Base-by-base conservation (phyloP, 2,113 vertebrate genomes). In the Mirza zaza region DNA sequence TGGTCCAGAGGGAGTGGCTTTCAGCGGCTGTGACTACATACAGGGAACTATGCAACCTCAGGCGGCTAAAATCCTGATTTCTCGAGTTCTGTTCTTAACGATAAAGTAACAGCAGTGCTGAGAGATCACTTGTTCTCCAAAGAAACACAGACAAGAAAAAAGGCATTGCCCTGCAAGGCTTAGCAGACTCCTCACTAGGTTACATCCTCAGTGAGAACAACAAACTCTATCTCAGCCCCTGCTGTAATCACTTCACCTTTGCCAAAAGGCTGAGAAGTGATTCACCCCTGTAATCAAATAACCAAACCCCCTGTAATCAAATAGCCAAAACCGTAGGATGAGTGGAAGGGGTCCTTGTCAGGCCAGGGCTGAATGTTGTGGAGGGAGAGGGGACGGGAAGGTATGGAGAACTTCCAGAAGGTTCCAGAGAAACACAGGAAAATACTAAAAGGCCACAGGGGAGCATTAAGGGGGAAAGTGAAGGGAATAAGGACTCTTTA, bases 31-130 rank as follows among this genome's bases (percentile, higher is more conserved):
- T 39, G 27, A 90, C 2, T 23, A 25, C 15, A 48, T 6, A 32
- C 32, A 29, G 1, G 55, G 61, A 34, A 34, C 81, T 39, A 32
- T n/a, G 70, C 79, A 68, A 75, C 39, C 80, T 39, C 36, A 52
- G 39, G n/a, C 11, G 50, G 82, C 86, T 57, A 52, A 92, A 90
- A 92, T 52, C 55, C 61, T 52, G 15, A 68, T 87, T 84, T 87
- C 70, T 61, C 55, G 48, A 81, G 63, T 63, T 86, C 68, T 86
- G 6, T 73, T 77, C 45, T 63, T 82, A 67, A 50, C 39, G 42
- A 88, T 34, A 73, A 93, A 75, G 63, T 32, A 63, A 25, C 23
- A 52, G 23, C 6, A 39, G 21, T 29, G 75, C 79, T 89, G 45
- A 80, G 50, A 68, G 61, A 61, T 10, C 68, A 32, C 21, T 39